Base-by-base conservation (phyloP, 1,140 invertebrate genomes). In the Hylaeus anthracinus region DNA sequence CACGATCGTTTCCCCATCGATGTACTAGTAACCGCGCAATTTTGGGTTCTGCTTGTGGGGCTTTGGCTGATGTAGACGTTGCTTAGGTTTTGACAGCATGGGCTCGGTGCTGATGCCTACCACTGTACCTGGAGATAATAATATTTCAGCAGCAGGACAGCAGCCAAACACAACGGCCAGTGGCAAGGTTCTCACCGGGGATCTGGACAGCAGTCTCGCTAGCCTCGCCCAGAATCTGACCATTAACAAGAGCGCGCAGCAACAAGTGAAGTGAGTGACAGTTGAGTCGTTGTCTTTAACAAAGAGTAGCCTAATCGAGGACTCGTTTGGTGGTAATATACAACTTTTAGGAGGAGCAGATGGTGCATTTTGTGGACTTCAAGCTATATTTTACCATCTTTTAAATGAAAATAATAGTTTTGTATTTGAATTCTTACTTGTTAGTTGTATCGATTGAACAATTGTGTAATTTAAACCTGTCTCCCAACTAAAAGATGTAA, bases 151-250 rank as follows among this genome's bases (percentile, higher is more conserved):
- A 90, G 85, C 91, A 79, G 92, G 92, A 81, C 94, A 94, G 78
- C 94, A 94, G 78, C 91, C 91, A 58, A 94, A 94, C 80, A 84
- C 90, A 76, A 80, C 92, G 65, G 4, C 88, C 87, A 94, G 93
- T 65, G 95, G 95, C 43, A 97, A 97, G 92, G 96, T 98, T 79
- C 94, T 99, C 80, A 98, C 97, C 39, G 97, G 97, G 70, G 98
- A 99, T 93, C 94, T 99, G 88, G 98, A 99, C 92, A 97, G 97
- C 74, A 98, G 97, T 88, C 95, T 99, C 64, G 97, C 97, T 69
- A 97, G 96, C 76, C 94, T 99, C 81, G 98, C 97, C 79, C 97
- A 98, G 93, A 99, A 98, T 94, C 95, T 99, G 74, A 96, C 97
- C 89, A 98, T 99, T 82, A 98, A 98, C 92, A 98, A 97, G 92